phyloP scores from a whole-genome alignment of 2,888 invertebrate species.

The Machimus rusticus region DNA sequence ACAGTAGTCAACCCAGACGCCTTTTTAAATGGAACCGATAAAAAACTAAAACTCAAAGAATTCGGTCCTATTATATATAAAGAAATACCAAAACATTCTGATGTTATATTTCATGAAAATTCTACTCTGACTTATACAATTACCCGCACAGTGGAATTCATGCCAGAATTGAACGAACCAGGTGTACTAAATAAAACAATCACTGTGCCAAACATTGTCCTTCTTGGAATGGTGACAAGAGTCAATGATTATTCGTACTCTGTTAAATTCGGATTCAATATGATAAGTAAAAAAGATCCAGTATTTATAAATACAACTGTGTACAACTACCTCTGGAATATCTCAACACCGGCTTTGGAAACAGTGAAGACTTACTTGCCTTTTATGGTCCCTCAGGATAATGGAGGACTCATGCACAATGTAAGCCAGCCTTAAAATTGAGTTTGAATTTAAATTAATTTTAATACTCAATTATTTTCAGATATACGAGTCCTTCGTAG shows the following conservation, averaged over 20 bases:
- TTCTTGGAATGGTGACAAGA: constrained; percentile 69
- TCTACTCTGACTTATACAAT: constrained; percentile 65
- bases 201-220: constrained; percentile 53
- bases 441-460: neutral
- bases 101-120: constrained; percentile 50
- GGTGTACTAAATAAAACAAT: constrained; percentile 68
- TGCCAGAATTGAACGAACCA: constrained; percentile 67
- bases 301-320: constrained; percentile 67
- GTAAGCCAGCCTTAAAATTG: constrained; percentile 62
- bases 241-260: constrained; percentile 67
- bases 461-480: constrained; percentile 55
- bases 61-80: constrained; percentile 68
- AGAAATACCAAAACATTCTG: constrained; percentile 47
- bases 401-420: constrained; percentile 70
- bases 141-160: constrained; percentile 65
- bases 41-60: constrained; percentile 72
- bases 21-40: constrained; percentile 70
- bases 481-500: constrained; percentile 70
- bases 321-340: constrained; percentile 73
- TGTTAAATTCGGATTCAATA: constrained; percentile 63
- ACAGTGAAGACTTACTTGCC: constrained; percentile 67
- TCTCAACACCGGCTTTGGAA: constrained; percentile 69
- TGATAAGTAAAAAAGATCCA: constrained; percentile 65
- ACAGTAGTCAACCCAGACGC: constrained; percentile 78
- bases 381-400: constrained; percentile 69